Evolutionary conservation across 2,113 vertebrate genomes (phyloP).

Genomic region (Sinocyclocheilus rhinocerous): DNA sequence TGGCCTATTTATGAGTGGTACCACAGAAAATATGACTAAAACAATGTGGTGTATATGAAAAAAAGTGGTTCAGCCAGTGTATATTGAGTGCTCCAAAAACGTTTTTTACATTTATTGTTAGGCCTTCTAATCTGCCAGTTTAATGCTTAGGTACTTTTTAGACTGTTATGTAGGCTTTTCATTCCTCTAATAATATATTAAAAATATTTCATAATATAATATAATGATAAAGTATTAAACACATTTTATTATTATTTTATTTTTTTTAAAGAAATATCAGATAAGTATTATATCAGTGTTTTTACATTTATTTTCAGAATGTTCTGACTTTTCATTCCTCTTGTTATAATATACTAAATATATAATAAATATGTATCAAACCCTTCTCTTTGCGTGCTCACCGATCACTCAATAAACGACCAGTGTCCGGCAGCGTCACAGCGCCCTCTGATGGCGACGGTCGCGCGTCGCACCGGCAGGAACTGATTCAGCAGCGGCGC

Average conservation of each 20-base stretch:
- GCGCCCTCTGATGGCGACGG: conserved; percentile 60
- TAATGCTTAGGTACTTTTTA: background rate
- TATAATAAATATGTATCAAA: background rate
- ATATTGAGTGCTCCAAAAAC: background rate
- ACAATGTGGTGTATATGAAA: background rate
- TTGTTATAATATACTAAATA: background rate
- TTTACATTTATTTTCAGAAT: background rate
- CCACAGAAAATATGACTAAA: background rate
- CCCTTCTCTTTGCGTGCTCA: background rate
- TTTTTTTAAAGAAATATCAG: no score
- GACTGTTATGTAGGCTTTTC: background rate
- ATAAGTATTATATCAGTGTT: no score
- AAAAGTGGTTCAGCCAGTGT: no score
- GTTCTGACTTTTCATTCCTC: background rate
- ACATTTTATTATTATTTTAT: no score
- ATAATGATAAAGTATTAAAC: background rate
- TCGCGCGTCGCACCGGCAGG: background rate
- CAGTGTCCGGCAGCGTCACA: background rate
- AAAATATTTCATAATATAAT: no score
- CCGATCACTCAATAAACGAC: background rate
- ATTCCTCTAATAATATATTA: background rate
- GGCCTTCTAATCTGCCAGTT: background rate
- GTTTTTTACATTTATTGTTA: background rate
- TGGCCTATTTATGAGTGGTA: background rate
- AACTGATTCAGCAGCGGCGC: conserved; percentile 56